These are phyloP conservation scores for Dinothrombium tinctorium DNA, from an alignment of 1,140 invertebrate species.

Conservation along the genomic window DNA sequence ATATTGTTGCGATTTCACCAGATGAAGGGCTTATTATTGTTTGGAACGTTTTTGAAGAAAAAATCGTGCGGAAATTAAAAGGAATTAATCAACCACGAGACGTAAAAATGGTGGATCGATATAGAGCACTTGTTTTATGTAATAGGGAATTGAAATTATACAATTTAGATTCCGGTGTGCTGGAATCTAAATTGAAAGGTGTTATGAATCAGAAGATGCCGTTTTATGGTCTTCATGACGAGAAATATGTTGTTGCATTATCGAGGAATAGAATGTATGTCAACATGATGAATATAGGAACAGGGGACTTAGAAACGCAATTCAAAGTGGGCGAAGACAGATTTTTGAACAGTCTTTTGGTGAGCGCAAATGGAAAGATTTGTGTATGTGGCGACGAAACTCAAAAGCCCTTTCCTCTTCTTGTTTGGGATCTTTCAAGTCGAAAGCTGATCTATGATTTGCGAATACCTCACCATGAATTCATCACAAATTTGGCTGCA, in stretches of 20 bases:
- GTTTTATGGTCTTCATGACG: slow-evolving; percentile 54
- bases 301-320: slow-evolving; percentile 56
- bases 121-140: slow-evolving; percentile 49
- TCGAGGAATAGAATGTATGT: slow-evolving; percentile 70
- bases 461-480: slow-evolving; percentile 63
- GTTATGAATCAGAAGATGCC: slow-evolving; percentile 84
- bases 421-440: slow-evolving; percentile 62
- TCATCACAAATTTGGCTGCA: slow-evolving; percentile 50
- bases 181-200: slow-evolving; percentile 45
- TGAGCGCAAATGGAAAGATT: slow-evolving; percentile 59
- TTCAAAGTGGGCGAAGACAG: slow-evolving; percentile 38
- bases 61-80: slow-evolving; percentile 37
- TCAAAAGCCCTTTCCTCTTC: slow-evolving; percentile 51
- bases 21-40: slow-evolving; percentile 47
- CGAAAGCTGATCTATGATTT: slow-evolving; percentile 61
- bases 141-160: slow-evolving; percentile 50
- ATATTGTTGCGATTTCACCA: slow-evolving; percentile 43
- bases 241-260: slow-evolving; percentile 47
- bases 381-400: slow-evolving; percentile 72
- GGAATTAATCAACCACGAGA: slow-evolving; percentile 21
- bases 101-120: slow-evolving; percentile 29
- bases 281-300: slow-evolving; percentile 58
- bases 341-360: slow-evolving; percentile 61
- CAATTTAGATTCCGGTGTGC: slow-evolving; percentile 43
- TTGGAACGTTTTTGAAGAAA: slow-evolving; percentile 30